Base-by-base conservation (phyloP, 1,140 invertebrate species). In the Cataglyphis hispanica region DNA sequence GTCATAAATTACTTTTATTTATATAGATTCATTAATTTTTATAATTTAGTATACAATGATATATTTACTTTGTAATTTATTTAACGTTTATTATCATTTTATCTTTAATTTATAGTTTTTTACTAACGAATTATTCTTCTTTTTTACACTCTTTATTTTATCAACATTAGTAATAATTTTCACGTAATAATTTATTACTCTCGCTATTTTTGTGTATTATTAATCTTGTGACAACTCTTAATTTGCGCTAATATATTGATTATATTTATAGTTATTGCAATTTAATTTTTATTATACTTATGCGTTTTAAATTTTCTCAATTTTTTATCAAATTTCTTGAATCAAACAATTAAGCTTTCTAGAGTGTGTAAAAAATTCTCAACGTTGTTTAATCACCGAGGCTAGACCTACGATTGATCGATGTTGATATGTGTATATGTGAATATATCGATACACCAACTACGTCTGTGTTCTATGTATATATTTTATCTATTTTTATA, bases 401-500 rank as follows among this genome's bases (percentile, higher is more conserved):
- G 37, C 27, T 63, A 83, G 61, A 19, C 43, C 25, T 19, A 43
- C 25, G 66, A 40, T 37, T 60, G 40, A n/a, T 81, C 27, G 25
- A 72, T 8, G 22, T 16, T 11, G 25, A 31, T 6, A 50, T n/a
- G 46, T n/a, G 8, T 43, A 13, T 67, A 13, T 34, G 13, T n/a
- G 19, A 58, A 31, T 70, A 31, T 50, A 81, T n/a, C 77, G 64
- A 70, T 81, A 37, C 25, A 70, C 6, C 22, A 43, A 58, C 34
- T 58, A 53, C 7, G 16, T 56, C 19, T 31, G 22, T 40, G 22
- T 76, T 46, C 27, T 13, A n/a, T 76, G 40, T 61, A 27, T 67
- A 25, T 56, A 27, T 6, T 19, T n/a, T 22, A 53, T n/a, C 78
- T 81, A 81, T 72, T 81, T 81, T 81, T 69, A 72, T 63, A 72